A percentile compares a stretch with the other conserved stretches of the same genome.
Evolutionary conservation across 2,888 invertebrate genomes (phyloP).

Genomic region (Melieria picta): DNA sequence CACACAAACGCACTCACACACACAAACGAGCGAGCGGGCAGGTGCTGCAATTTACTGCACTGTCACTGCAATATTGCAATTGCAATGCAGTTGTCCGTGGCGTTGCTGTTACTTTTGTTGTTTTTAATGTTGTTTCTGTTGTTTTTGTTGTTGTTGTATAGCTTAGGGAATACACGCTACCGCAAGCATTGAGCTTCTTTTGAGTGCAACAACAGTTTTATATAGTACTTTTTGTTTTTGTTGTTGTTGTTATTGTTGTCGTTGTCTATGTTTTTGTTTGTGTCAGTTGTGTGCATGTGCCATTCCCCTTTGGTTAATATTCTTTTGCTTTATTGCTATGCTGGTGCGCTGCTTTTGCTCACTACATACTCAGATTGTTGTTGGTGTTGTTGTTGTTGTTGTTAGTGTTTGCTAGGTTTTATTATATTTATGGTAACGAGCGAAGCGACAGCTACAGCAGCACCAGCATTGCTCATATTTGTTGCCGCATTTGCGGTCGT

Average conservation of each 20-base stretch:
- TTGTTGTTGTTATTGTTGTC: not conserved
- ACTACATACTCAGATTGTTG: constrained; percentile 7
- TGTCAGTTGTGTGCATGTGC: not conserved
- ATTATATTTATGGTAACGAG: constrained; percentile 6
- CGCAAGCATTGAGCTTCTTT: too few relatives aligned
- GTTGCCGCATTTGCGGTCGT: constrained; percentile 23
- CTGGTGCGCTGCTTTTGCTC: not conserved
- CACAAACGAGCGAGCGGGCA: too few relatives aligned
- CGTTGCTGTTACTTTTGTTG: not conserved
- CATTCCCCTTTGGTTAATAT: constrained; percentile 31
- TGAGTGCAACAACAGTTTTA: too few relatives aligned
- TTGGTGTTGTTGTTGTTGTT: constrained; percentile 20
- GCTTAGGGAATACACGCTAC: too few relatives aligned
- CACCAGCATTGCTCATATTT: not conserved
- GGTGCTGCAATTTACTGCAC: too few relatives aligned
- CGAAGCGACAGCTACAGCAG: too few relatives aligned
- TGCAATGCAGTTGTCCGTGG: too few relatives aligned
- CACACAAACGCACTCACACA: too few relatives aligned
- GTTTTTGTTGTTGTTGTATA: not conserved
- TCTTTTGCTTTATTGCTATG: constrained; percentile 28
- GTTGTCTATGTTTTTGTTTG: not conserved
- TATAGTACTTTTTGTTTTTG: constrained; percentile 4
- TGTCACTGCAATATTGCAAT: too few relatives aligned
- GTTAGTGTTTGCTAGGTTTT: constrained; percentile 12
- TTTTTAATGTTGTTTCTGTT: constrained; percentile 3